These are phyloP conservation scores for Blera fallax DNA, from an alignment of 2,888 invertebrate species.

Conservation along the genomic window DNA sequence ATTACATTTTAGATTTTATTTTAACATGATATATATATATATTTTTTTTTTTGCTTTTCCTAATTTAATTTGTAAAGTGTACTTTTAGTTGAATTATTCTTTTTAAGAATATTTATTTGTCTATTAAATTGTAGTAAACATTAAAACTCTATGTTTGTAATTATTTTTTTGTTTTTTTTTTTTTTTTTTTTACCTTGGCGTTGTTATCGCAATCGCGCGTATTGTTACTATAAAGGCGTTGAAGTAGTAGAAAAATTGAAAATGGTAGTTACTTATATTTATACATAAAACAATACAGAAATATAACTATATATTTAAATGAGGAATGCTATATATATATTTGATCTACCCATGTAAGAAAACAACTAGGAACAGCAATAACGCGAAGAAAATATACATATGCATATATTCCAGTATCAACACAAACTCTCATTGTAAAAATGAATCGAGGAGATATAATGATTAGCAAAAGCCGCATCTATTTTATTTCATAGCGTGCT, in stretches of 20 bases:
- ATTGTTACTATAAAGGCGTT: slow-evolving; percentile 67
- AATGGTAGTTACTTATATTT: slow-evolving; percentile 70
- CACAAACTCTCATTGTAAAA: slow-evolving; percentile 43
- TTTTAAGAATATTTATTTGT: slow-evolving; percentile 67
- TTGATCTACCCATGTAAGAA: slow-evolving; percentile 44
- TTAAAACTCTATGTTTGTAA: slow-evolving; percentile 49
- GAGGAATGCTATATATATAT: slow-evolving; percentile 42
- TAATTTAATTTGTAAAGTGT: slow-evolving; percentile 62
- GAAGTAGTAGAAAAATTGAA: slow-evolving; percentile 65
- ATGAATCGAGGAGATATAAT: slow-evolving; percentile 19
- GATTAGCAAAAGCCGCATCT: slow-evolving; percentile 37
- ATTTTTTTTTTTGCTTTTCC: slow-evolving; percentile 18
- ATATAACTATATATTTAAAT: slow-evolving; percentile 44
- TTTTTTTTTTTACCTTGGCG: slow-evolving; percentile 29
- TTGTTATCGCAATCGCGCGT: slow-evolving; percentile 48
- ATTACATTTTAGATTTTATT: slow-evolving; percentile 1
- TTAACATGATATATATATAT: not conserved
- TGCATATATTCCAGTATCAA: slow-evolving; percentile 5
- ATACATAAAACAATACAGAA: slow-evolving; percentile 55
- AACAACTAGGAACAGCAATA: slow-evolving; percentile 47
- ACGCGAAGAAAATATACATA: slow-evolving; percentile 1
- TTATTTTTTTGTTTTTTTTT: slow-evolving; percentile 29
- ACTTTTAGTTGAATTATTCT: slow-evolving; percentile 67
- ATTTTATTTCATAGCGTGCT: slow-evolving; percentile 42
- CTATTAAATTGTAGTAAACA: slow-evolving; percentile 60